A percentile compares a stretch with the other conserved stretches of the same genome.
Conservation (phyloP, 1,140 invertebrate genomes). For the Parapsyche elsis region DNA sequence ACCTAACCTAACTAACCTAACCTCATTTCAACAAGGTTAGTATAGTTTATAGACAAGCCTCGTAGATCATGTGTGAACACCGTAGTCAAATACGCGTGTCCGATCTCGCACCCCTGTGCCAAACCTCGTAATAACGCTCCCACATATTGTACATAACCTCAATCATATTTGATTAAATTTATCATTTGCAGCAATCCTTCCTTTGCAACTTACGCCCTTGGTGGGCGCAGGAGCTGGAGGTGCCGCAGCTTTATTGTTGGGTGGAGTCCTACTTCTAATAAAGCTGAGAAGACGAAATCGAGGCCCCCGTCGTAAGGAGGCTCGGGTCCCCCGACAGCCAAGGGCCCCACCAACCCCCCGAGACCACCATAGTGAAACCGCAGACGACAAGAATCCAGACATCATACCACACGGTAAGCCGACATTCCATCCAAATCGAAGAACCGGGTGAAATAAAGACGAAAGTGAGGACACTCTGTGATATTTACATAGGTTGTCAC, state of each 20-base stretch:
- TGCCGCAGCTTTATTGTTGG: slow-evolving; percentile 73
- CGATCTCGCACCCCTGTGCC: too few relatives aligned
- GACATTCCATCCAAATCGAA: too few relatives aligned
- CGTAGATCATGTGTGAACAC: too few relatives aligned
- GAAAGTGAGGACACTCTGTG: too few relatives aligned
- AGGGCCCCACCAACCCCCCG: slow-evolving; percentile 67
- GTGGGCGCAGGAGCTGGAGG: slow-evolving; percentile 75
- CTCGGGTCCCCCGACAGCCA: slow-evolving; percentile 67
- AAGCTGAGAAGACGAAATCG: slow-evolving; percentile 70
- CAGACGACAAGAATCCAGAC: slow-evolving; percentile 79
- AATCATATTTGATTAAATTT: slow-evolving; percentile 2
- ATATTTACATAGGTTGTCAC: too few relatives aligned
- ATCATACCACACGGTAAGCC: slow-evolving; percentile 75
- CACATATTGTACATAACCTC: not conserved
- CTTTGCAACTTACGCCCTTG: slow-evolving; percentile 73
- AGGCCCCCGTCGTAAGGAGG: slow-evolving; percentile 67
- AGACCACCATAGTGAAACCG: slow-evolving; percentile 69
- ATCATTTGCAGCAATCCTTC: slow-evolving; percentile 44
- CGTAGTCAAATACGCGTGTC: too few relatives aligned
- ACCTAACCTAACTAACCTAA: too few relatives aligned
- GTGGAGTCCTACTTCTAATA: slow-evolving; percentile 74
- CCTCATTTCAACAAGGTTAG: too few relatives aligned
- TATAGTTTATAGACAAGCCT: too few relatives aligned
- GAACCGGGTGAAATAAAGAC: too few relatives aligned
- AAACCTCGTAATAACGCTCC: too few relatives aligned